These are phyloP conservation scores for Pelecanoides urinatrix DNA, from an alignment of 2,113 vertebrate genomes.

Conservation along the genomic window DNA sequence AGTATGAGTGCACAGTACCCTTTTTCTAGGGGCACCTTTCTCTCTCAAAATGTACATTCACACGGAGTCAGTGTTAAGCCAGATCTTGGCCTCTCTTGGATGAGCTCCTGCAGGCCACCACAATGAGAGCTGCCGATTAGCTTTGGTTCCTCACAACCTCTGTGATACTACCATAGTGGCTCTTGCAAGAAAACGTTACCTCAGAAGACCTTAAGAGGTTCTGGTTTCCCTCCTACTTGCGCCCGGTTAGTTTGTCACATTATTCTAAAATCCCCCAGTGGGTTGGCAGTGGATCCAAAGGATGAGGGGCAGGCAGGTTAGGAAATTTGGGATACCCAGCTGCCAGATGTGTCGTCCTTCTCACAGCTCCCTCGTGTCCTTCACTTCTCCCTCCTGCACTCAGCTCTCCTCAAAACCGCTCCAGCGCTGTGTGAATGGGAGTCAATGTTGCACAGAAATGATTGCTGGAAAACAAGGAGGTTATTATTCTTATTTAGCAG, in stretches of 20 bases:
- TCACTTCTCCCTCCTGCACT: conserved; percentile 67
- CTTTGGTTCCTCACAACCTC: background rate
- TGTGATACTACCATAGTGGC: background rate
- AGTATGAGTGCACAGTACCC: background rate
- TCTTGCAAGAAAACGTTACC: background rate
- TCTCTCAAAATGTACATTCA: background rate
- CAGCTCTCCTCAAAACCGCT: conserved; percentile 71
- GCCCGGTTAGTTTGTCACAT: conserved; percentile 6
- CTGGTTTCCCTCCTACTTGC: background rate
- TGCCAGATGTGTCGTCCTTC: conserved; percentile 30
- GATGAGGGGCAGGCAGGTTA: conserved; percentile 68
- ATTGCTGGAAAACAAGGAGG: conserved; percentile 53
- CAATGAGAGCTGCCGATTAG: fast-evolving
- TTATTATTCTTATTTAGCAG: background rate
- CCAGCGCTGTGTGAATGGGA: background rate
- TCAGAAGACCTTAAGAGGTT: background rate
- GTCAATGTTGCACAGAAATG: conserved; percentile 75
- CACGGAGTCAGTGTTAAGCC: background rate
- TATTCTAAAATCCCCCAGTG: conserved; percentile 46
- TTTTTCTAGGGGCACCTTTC: background rate
- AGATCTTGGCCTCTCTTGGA: background rate
- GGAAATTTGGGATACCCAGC: conserved; percentile 71
- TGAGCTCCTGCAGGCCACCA: background rate
- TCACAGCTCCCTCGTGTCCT: conserved; percentile 43
- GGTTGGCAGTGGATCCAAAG: conserved; percentile 70